Evolutionary conservation across 2,888 invertebrate genomes (phyloP).

Genomic region (Idaea aversata): DNA sequence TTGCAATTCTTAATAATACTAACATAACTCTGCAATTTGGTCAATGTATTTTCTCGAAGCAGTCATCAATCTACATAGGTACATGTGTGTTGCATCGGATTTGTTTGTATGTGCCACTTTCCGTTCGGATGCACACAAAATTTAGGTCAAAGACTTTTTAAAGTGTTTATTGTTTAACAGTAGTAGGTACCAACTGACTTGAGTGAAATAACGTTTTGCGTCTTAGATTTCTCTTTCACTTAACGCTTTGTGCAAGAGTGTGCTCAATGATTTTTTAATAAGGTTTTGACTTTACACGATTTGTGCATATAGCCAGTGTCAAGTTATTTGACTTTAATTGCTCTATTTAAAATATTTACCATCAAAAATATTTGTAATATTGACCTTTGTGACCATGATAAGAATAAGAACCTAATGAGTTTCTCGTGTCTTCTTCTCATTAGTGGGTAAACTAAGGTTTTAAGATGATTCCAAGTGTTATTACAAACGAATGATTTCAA

Average conservation of each 20-base stretch:
- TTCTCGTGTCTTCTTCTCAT: too few species aligned
- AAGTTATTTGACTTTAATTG: too few species aligned
- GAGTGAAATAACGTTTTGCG: not conserved
- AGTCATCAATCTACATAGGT: conserved; percentile 45
- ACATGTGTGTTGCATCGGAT: conserved; percentile 18
- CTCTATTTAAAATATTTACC: too few species aligned
- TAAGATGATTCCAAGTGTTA: too few species aligned
- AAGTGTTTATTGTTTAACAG: conserved; percentile 49
- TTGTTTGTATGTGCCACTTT: conserved; percentile 47
- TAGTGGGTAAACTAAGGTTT: too few species aligned
- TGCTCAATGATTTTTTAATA: not conserved
- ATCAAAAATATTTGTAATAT: too few species aligned
- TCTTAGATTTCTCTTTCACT: conserved; percentile 1
- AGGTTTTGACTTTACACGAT: too few species aligned
- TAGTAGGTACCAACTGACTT: conserved; percentile 27
- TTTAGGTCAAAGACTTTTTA: conserved; percentile 58
- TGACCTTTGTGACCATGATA: too few species aligned
- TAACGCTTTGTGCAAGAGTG: not conserved
- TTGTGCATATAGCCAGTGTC: too few species aligned
- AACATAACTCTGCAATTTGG: not conserved
- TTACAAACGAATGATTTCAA: too few species aligned
- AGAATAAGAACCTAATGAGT: too few species aligned
- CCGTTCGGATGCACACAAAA: conserved; percentile 42
- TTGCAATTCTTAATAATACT: not conserved
- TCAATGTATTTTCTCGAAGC: conserved; percentile 5